Conservation (phyloP, 2,797 vertebrate genomes). For the Astyanax mexicanus region DNA sequence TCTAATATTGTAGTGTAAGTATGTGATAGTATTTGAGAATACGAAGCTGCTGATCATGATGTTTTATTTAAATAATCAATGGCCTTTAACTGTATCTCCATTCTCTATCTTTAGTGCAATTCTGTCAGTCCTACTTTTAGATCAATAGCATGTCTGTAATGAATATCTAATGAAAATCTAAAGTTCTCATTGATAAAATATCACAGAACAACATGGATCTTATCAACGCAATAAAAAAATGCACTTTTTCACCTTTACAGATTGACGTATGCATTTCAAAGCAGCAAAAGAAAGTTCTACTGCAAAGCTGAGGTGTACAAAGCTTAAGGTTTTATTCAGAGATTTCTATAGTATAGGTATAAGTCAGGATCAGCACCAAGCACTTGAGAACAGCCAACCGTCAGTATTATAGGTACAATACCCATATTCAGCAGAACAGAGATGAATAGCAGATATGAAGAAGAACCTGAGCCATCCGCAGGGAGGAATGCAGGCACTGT, state of each 20-base stretch:
- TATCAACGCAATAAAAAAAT: neutral
- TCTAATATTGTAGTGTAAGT: no score
- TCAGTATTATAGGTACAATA: neutral
- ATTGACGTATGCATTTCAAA: neutral
- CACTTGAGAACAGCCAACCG: neutral
- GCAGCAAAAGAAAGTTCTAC: neutral
- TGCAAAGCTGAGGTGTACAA: no score
- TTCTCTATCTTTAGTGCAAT: no score
- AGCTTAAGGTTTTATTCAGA: neutral
- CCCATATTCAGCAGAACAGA: neutral
- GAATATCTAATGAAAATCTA: neutral
- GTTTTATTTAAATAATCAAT: no score
- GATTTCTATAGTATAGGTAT: neutral
- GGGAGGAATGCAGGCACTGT: constrained; percentile 18
- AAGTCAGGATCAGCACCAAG: no score
- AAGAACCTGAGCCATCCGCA: constrained; percentile 15
- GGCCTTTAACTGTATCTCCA: no score
- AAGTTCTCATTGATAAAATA: no score
- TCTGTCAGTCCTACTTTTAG: no score
- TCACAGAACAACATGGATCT: neutral
- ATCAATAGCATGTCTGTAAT: neutral
- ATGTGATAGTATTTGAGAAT: no score
- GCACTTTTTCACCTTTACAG: neutral
- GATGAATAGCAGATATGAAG: constrained; percentile 3
- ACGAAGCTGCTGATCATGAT: no score